Evolutionary conservation across 2,113 vertebrate species (phyloP), one percentile per base, ranked within the genome.

Genomic region (Dissostichus mawsoni): DNA sequence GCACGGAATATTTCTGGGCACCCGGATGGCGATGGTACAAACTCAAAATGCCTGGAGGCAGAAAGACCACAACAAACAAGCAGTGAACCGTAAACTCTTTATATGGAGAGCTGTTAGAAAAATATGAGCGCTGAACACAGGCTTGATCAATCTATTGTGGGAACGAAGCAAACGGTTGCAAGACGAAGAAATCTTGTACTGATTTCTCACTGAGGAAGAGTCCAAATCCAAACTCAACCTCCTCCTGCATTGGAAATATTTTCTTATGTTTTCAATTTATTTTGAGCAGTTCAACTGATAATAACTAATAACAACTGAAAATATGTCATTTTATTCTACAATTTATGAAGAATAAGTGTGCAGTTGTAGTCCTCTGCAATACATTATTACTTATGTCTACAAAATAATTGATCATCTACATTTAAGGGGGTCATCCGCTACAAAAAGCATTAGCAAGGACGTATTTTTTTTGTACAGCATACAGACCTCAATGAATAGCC

Each of bases 31-130:
- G 72, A 64, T 18, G 23, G 45, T 58, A 44, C 20, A 69, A 68
- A 55, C 64, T 75, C 51, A 65, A 69, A 85, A 71, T 50, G 69
- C 76, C 78, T 50, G 51, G 12, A 81, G 71, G 82, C 62, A 76
- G 71, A 25, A 76, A 78, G 81, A 56, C 17, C 25, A 17, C 50
- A 47, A 63, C 74, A 69, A 85, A 74, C 66, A 56, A 70, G 83
- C 61, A 78, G 55, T 69, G 47, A 78, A 75, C 57, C 78, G 45
- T 74, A 36, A 85, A 65, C 52, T 51, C 55, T 83, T 83, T 48
- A 68, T 78, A 55, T 75, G 47, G 0, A 33, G 44, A 64, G 55
- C 13, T 41, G 69, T 68, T 71, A 70, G 69, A 48, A 66, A 47
- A 69, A 76, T 61, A 16, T 36, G 18, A 56, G 69, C 25, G 16